Evolutionary conservation across 2,888 invertebrate genomes (phyloP).

Genomic region (Polia nebulosa): DNA sequence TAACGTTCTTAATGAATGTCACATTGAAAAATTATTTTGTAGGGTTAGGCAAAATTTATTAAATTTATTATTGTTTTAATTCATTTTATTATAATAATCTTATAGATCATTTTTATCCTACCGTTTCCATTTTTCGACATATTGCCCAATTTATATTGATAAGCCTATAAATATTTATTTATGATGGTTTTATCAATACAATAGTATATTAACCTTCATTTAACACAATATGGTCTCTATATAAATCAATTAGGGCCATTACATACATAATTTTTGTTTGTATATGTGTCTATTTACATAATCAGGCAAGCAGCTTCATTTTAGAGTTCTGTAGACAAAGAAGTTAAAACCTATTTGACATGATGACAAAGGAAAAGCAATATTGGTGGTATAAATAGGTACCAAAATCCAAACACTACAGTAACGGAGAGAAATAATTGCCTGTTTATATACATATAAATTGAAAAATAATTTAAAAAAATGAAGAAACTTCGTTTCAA

Average conservation of each 20-base stretch:
- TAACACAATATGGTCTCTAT: conserved; percentile 7
- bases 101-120: neutral
- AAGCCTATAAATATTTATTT: conserved; percentile 40
- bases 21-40: conserved; percentile 51
- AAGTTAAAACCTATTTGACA: neutral
- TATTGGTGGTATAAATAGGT: neutral
- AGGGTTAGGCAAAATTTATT: conserved; percentile 8
- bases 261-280: conserved; percentile 17
- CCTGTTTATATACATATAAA: no score
- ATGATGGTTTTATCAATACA: conserved; percentile 10
- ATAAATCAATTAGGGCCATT: conserved; percentile 48
- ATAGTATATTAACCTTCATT: conserved; percentile 29
- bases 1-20: conserved; percentile 60
- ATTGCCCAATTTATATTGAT: conserved; percentile 13
- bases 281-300: conserved; percentile 43
- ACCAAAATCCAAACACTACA: no score
- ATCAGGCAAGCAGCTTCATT: conserved; percentile 20
- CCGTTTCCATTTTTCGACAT: conserved; percentile 1
- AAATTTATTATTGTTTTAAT: neutral
- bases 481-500: no score
- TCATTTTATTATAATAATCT: neutral
- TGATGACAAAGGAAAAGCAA: neutral
- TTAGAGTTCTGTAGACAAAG: conserved; percentile 19
- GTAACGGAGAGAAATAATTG: no score
- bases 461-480: neutral